A percentile compares a stretch with the other conserved stretches of the same genome.
Evolutionary conservation across 2,888 invertebrate species (phyloP).

Genomic region (Phortica magna): DNA sequence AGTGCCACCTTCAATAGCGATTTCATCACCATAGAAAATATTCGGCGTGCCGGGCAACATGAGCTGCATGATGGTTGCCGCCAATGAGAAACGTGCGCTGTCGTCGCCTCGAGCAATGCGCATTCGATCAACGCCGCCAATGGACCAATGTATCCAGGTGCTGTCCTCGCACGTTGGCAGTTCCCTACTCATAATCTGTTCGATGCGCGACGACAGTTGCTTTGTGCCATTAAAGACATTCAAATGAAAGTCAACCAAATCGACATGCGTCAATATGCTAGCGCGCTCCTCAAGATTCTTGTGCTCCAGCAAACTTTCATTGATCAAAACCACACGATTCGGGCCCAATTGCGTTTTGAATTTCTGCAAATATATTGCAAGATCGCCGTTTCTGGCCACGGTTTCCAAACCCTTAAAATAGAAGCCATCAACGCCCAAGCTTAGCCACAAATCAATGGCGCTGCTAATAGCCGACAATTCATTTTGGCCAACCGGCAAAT

Average conservation of each 20-base stretch:
- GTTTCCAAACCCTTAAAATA: conserved; percentile 89
- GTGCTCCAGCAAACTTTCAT: conserved; percentile 80
- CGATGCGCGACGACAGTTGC: conserved; percentile 81
- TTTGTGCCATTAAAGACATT: conserved; percentile 81
- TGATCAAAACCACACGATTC: conserved; percentile 84
- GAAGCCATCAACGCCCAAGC: conserved; percentile 92
- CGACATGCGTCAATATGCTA: conserved; percentile 83
- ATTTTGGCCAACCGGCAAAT: conserved; percentile 83
- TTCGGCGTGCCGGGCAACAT: conserved; percentile 91
- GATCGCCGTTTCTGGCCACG: conserved; percentile 80
- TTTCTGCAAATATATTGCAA: conserved; percentile 79
- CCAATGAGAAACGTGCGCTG: conserved; percentile 83
- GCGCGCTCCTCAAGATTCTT: conserved; percentile 79
- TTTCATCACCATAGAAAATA: conserved; percentile 95
- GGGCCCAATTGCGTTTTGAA: conserved; percentile 85
- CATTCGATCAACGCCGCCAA: conserved; percentile 82
- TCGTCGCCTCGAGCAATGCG: conserved; percentile 81
- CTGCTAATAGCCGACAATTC: conserved; percentile 79
- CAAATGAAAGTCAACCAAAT: conserved; percentile 85
- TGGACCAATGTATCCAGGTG: conserved; percentile 90
- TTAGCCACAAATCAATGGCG: conserved; percentile 84
- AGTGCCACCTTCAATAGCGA: conserved; percentile 83
- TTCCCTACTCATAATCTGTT: conserved; percentile 80
- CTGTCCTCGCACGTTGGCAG: conserved; percentile 81
- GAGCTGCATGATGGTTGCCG: conserved; percentile 86